Evolutionary conservation across 2,888 invertebrate species (phyloP), one percentile per base, ranked within the genome.

Genomic region (Mesochorus sp.): DNA sequence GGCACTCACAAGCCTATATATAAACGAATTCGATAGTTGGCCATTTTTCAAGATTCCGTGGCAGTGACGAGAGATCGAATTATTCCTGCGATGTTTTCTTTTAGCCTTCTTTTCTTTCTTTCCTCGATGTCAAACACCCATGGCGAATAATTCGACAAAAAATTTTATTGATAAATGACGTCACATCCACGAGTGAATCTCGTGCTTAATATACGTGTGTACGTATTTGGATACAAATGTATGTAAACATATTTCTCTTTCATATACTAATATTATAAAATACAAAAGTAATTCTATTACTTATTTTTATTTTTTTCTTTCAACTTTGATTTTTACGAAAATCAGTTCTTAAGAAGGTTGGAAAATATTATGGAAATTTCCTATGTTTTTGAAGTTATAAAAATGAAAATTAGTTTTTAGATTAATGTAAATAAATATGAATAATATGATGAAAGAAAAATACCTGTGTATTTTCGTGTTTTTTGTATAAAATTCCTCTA

Each of bases 51-150:
- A 74, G 64, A 64, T 44, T 42, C 26, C 31, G 51, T 51, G 70
- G 57, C 78, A 59, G 68, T 74, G 68, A 74, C 59, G 64, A 70
- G 70, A 59, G 59, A 70, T 74, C 78, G 64, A 78, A 78, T 78
- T 70, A 74, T 78, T 37, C 59, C 74, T 51, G n/a, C 34, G 28
- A 57, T 31, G 39, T 57, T 74, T 74, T 74, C n/a, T n/a, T n/a
- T n/a, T n/a, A n/a, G n/a, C n/a, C n/a, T n/a, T n/a, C n/a, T 62
- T 31, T 47, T 17, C 2, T 19, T 21, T 8, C 6, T 39, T 47
- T 47, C 44, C 47, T 21, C 10, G 24, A 24, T 42, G 47, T 49
- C 51, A 17, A 49, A 47, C 53, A 53, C 5, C 42, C 26, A 53
- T 24, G 49, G 28, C 26, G 62, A 55, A 14, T 3, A 62, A 53